Evolutionary conservation across 2,888 invertebrate species (phyloP), one percentile per base, ranked within the genome.

Genomic region (Deilephila porcellus): DNA sequence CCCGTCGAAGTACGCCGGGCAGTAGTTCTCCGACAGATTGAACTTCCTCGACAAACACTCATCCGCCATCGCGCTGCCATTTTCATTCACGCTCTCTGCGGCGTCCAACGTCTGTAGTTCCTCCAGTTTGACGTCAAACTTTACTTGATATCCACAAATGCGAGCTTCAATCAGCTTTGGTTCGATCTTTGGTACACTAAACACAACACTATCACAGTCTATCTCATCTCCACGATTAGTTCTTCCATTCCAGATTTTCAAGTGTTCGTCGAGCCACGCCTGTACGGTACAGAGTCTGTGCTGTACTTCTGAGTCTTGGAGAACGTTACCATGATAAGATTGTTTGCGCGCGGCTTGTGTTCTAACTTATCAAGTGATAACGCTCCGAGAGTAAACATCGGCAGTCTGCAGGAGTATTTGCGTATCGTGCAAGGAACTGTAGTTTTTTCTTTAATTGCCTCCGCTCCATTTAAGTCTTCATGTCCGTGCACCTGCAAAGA

Each of bases 1-100:
- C 4, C 96, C 96, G 85, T 98, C 98, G 94, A 96, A 97, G 80
- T 96, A 96, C 60, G 96, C 96, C 74, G 96, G 95, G 86, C 98
- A 98, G 86, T 86, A 89, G 73, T 84, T 85, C 56, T 85, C 85
- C 32, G 88, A 83, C 67, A 89, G 74, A 72, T 90, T 89, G 74
- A 81, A 74, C 75, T 92, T 89, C 80, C 85, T 87, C 77, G 84
- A 87, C 82, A 91, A 76, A 76, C 94, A 94, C 79, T 93, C 92
- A 76, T 91, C 86, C 74, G 80, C 83, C 78, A 83, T 86, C 64
- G 87, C 90, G 80, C 90, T 93, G 77, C 82, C 91, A 88, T 93
- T 91, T 71, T 91, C 92, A 63, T 85, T 85, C 80, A 88, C 87
- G 82, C 89, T 88, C 82, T 91, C 90, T 74, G 86, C 88, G 78